Conservation (phyloP, 2,888 invertebrate species). For the Heteromyza rotundicornis region DNA sequence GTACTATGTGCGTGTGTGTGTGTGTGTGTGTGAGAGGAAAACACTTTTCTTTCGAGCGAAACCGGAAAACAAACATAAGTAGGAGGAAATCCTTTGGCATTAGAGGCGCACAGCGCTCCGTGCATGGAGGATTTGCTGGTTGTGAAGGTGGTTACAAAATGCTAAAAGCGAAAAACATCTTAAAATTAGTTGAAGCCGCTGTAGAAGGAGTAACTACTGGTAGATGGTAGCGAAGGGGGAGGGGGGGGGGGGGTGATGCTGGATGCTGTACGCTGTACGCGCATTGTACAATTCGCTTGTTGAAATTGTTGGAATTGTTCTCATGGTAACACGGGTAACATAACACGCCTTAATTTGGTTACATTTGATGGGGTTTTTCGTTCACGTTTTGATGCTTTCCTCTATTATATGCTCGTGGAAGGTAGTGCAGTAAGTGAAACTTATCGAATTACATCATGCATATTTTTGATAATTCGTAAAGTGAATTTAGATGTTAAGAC, state of each 20-base stretch:
- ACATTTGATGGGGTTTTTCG: neutral
- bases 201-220: too few species aligned
- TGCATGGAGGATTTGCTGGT: neutral
- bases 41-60: neutral
- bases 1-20: neutral
- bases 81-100: constrained; percentile 4
- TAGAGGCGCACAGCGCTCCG: neutral
- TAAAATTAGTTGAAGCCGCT: neutral
- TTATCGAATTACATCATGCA: too few species aligned
- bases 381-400: too few species aligned
- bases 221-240: too few species aligned
- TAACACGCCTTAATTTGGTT: constrained; percentile 1
- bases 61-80: constrained; percentile 4
- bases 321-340: neutral
- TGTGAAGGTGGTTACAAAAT: neutral
- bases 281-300: neutral
- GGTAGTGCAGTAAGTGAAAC: too few species aligned
- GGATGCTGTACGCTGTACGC: too few species aligned
- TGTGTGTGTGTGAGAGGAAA: too few species aligned
- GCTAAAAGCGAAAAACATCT: neutral
- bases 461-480: too few species aligned
- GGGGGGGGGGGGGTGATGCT: too few species aligned
- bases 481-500: too few species aligned
- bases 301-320: constrained; percentile 2
- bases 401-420: too few species aligned